phyloP scores from a whole-genome alignment of 2,113 vertebrate species.

The Nannospalax galili region DNA sequence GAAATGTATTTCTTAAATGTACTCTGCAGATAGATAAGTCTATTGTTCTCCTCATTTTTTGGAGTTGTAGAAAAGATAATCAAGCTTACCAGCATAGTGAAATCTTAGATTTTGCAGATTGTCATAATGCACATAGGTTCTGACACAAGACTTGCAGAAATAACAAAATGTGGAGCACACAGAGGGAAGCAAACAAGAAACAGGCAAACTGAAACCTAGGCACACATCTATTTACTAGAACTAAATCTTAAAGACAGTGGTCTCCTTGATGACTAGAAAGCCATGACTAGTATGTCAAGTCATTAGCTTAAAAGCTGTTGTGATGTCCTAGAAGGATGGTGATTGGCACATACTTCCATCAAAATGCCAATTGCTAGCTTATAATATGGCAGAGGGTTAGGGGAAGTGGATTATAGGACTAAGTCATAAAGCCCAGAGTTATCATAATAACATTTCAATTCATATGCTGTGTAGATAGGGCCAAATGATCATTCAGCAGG shows the following conservation, averaged over 20 bases:
- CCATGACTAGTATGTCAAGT: background rate
- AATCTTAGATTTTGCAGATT: slow-evolving; percentile 49
- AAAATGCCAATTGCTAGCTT: background rate
- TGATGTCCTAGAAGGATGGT: background rate
- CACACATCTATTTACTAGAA: background rate
- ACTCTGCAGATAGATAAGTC: slow-evolving; percentile 61
- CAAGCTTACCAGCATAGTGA: slow-evolving; percentile 50
- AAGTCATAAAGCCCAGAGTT: slow-evolving; percentile 28
- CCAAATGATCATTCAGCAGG: background rate
- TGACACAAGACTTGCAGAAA: slow-evolving; percentile 12
- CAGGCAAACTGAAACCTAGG: background rate
- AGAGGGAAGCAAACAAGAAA: background rate
- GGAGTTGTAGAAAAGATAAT: slow-evolving; percentile 58
- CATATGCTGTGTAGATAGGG: background rate
- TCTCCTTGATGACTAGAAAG: background rate
- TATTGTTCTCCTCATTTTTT: slow-evolving; percentile 66
- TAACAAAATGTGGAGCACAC: background rate
- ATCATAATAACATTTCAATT: background rate
- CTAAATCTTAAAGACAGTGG: background rate
- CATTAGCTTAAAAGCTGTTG: background rate
- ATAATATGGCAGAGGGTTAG: background rate
- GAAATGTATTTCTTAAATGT: slow-evolving; percentile 66
- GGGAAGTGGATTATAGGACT: background rate
- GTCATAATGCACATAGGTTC: slow-evolving; percentile 43
- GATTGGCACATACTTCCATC: background rate